Base-by-base conservation (phyloP, 2,888 invertebrate species). In the Xestia c-nigrum region DNA sequence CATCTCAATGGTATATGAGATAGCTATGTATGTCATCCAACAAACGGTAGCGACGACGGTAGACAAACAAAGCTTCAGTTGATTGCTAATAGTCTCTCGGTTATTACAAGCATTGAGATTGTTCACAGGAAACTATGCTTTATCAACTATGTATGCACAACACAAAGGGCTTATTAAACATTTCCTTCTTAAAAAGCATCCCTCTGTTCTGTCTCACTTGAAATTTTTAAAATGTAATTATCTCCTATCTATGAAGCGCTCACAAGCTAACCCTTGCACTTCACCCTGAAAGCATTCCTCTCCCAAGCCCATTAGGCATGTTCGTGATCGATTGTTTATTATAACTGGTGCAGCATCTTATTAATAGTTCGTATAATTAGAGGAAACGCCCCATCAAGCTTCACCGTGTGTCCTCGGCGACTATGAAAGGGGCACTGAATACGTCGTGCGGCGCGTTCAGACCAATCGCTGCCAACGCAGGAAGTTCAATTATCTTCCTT, bases 401-500 rank as follows among this genome's bases (percentile, higher is more conserved):
- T 87, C 90, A 91, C 91, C 91, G 91, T 89, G 88, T 91, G 92
- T 91, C 90, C 92, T 90, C 90, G 91, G 84, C 88, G 87, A 88
- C 88, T 91, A 93, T 93, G 93, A 94, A 95, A 94, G 95, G 95
- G 94, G 93, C 93, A 91, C 93, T 92, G 92, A 92, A 89, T 80
- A 78, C 74, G 72, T 81, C 81, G 90, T 86, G 88, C 89, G 89
- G 89, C 89, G 90, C 88, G 93, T 93, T 93, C 93, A 93, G 93
- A 94, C 93, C 94, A 95, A 94, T 95, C 94, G 92, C 90, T 89
- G 90, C 93, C 89, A 89, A 90, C 92, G 90, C 96, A 96, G 96
- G 96, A 96, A 94, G 95, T 96, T 96, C 96, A 96, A 96, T 96
- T 96, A 96, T 94, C 94, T 95, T 94, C 95, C 95, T 96, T 95